Evolutionary conservation across 1,140 invertebrate species (phyloP), one percentile per base, ranked within the genome.

Genomic region (Hesperophylax magnus): DNA sequence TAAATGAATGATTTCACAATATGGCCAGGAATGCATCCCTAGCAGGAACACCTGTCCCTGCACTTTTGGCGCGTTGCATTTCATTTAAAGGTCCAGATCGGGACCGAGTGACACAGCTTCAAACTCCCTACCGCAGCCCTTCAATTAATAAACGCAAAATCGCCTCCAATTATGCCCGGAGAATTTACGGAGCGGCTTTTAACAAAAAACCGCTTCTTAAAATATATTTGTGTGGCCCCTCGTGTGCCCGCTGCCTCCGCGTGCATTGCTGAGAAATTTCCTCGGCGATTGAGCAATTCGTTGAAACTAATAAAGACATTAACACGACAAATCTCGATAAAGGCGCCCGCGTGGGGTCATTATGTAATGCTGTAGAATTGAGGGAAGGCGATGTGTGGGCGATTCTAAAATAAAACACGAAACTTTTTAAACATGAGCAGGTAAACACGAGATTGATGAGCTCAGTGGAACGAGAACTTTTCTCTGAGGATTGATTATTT

Each of bases 231-330:
- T 65, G 24, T 31, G 27, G 14, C 18, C 58, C 18, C 18, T 24
- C 58, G 58, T 22, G 58, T 9, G 24, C 20, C 58, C 58, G 7
- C 58, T 20, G 18, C 18, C 58, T 20, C 24, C 58, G 63, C 20
- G 2, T 20, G 69, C 39, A 72, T 53, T 72, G 20, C 24, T 54
- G 18, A 53, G 27, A 53, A 72, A 72, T 72, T 72, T 72, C 69
- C 52, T 22, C 69, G 20, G 18, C 69, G 69, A 72, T 67, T 54
- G 69, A 53, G 69, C 52, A 53, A 72, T 53, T 72, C 69, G 69
- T 72, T 20, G 69, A 27, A 53, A 72, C 69, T 72, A 72, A 72
- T 72, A 72, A 72, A 72, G 69, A 72, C 69, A 72, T 72, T 72
- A 72, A 72, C 69, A 53, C 69, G 69, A 53, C 39, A 53, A 72